Evolutionary conservation across 2,797 vertebrate genomes (phyloP), one percentile per base, ranked within the genome.

Genomic region (Pagetopsis macropterus): DNA sequence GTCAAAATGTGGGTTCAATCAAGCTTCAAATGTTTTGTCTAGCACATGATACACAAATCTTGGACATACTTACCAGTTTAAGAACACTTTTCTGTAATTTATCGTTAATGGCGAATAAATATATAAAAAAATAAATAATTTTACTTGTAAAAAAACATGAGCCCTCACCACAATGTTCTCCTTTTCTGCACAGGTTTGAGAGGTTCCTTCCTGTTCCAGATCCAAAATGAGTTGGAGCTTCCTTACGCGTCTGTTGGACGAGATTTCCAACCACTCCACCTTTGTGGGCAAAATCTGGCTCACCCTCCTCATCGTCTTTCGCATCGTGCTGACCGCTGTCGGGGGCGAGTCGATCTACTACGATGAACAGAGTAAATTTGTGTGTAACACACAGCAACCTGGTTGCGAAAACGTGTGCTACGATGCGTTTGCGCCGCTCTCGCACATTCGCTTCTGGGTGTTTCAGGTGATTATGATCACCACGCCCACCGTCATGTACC

Each of bases 321-420:
- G 97, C 65, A 97, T 98, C 0, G 96, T 98, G 74, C 90, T 98
- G 90, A 97, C 96, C 0, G 96, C 96, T 0, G 97, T 97, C 7
- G 97, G 97, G 0, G 97, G 97, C 0, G 97, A 98, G 75, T 96
- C 96, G 0, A 98, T 98, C 87, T 98, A 98, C 92, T 96, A 97
- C 0, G 97, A 98, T 64, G 97, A 98, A 89, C 97, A 98, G 95
- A 97, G 96, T 82, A 97, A 97, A 81, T 98, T 98, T 5, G 94
- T 94, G 17, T 98, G 97, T 45, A 98, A 97, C 91, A 98, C 96
- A 0, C 90, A 94, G 50, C 97, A 98, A 65, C 97, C 97, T 0
- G 97, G 97, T 68, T 97, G 97, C 0, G 97, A 97, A 90, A 98
- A 98, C 0, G 96, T 98, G 43, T 98, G 97, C 90, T 98, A 98